phyloP scores from a whole-genome alignment of 2,888 invertebrate species.

The Thereva unica region DNA sequence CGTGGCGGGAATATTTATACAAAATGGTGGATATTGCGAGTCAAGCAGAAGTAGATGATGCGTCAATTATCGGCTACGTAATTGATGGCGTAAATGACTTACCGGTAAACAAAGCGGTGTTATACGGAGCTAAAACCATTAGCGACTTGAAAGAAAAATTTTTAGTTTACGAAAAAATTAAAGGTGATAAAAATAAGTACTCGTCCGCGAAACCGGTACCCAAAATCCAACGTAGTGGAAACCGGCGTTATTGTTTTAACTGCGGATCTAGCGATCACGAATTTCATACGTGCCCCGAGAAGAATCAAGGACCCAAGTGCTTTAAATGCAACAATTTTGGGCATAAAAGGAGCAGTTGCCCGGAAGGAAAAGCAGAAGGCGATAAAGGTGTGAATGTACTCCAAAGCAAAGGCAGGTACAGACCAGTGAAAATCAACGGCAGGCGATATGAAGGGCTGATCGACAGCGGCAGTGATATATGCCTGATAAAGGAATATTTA shows the following conservation, averaged over 20 bases:
- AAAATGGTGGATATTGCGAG: too few relatives aligned
- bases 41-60: too few relatives aligned
- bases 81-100: neutral
- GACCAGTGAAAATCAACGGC: too few relatives aligned
- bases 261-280: slow-evolving; percentile 39
- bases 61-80: neutral
- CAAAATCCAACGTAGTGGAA: neutral
- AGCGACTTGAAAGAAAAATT: slow-evolving; percentile 11
- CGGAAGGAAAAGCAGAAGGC: neutral
- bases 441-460: too few relatives aligned
- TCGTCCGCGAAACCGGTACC: neutral
- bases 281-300: slow-evolving; percentile 41
- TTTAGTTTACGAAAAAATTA: slow-evolving; percentile 4
- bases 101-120: neutral
- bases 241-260: too few relatives aligned
- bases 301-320: slow-evolving; percentile 47
- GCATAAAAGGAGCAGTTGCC: slow-evolving; percentile 41
- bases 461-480: too few relatives aligned
- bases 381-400: too few relatives aligned
- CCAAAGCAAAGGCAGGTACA: too few relatives aligned
- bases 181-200: neutral
- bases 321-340: slow-evolving; percentile 47
- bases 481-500: too few relatives aligned
- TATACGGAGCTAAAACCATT: slow-evolving; percentile 11
- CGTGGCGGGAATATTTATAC: too few relatives aligned